Conservation (phyloP, 2,797 vertebrate species). For the Epinephelus coioides region DNA sequence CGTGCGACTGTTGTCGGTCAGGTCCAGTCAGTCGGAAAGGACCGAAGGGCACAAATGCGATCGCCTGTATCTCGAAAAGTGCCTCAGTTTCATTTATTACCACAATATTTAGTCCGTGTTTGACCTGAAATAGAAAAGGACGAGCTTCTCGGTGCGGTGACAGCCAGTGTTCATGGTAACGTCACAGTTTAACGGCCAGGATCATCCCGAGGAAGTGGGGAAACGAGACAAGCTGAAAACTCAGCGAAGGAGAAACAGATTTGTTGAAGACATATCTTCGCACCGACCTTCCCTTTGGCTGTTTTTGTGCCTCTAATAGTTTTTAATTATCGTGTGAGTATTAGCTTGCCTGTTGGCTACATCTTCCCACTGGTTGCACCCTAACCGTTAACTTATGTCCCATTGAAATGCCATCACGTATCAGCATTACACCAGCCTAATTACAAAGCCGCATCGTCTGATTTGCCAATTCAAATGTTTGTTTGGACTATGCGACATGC, state of each 20-base stretch:
- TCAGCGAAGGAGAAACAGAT: slow-evolving; percentile 2
- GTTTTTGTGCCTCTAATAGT: neutral
- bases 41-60: slow-evolving; percentile 59
- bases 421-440: neutral
- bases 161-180: neutral
- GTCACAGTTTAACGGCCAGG: neutral
- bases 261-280: slow-evolving; percentile 7
- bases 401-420: neutral
- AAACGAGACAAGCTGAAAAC: slow-evolving; percentile 1
- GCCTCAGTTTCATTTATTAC: neutral
- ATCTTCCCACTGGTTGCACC: neutral
- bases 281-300: neutral
- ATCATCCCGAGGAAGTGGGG: neutral
- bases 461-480: neutral
- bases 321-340: slow-evolving; percentile 56
- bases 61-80: neutral
- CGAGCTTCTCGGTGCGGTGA: neutral
- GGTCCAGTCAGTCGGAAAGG: slow-evolving; percentile 1
- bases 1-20: slow-evolving; percentile 55
- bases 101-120: fast-evolving
- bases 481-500: neutral
- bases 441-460: neutral
- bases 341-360: neutral
- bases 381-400: neutral
- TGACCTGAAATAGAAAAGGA: neutral